Percentiles rank a stretch among this genome's conserved stretches.
Evolutionary conservation across 35 echinoderm and acorn worm species (phyloP).

Genomic region (Apostichopus japonicus): DNA sequence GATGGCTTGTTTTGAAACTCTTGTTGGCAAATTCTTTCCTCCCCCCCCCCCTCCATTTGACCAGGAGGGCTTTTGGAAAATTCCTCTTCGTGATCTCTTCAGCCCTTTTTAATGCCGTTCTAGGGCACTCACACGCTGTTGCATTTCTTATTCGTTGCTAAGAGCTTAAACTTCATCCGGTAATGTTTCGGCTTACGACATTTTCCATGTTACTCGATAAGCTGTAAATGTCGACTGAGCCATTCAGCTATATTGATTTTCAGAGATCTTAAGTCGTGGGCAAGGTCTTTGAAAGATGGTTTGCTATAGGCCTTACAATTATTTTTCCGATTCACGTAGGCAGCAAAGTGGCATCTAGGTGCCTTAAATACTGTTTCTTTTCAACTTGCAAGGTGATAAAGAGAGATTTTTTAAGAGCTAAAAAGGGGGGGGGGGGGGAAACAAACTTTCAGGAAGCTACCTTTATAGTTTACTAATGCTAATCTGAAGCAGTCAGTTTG

Average conservation of each 20-base stretch:
- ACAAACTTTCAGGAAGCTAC: no score
- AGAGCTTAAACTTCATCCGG: not conserved
- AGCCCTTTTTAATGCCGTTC: not conserved
- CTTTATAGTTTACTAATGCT: no score
- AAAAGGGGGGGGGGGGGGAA: no score
- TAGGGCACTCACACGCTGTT: conserved; percentile 1
- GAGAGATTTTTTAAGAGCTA: no score
- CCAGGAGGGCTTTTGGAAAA: not conserved
- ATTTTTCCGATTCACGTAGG: not conserved
- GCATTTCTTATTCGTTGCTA: not conserved
- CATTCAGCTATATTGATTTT: not conserved
- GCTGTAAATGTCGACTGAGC: not conserved
- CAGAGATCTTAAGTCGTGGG: not conserved
- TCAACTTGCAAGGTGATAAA: no score
- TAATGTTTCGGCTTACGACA: not conserved
- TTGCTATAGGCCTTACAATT: not conserved
- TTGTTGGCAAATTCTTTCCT: not conserved
- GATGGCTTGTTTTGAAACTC: not conserved
- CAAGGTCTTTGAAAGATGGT: not conserved
- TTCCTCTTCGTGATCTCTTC: not conserved
- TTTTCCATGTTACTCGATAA: not conserved
- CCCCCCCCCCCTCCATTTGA: not conserved
- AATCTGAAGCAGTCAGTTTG: no score
- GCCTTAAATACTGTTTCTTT: no score
- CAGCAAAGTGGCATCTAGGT: no score